Evolutionary conservation across 2,888 invertebrate genomes (phyloP).

Genomic region (Galeopsomyia nigrocyanea): DNA sequence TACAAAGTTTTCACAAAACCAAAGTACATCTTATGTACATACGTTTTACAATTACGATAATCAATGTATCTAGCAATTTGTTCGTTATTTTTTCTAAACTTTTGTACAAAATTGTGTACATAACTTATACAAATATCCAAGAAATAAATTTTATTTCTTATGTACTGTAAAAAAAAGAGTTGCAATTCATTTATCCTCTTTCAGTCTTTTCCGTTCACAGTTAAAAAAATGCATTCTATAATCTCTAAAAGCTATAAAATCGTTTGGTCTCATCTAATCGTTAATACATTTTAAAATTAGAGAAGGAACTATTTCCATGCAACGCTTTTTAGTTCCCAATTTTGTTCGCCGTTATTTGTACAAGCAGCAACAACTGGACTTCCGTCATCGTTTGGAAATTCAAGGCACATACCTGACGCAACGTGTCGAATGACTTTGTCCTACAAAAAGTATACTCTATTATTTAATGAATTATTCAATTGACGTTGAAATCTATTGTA

Average conservation of each 20-base stretch:
- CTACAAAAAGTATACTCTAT: constrained; percentile 57
- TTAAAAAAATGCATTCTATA: neutral
- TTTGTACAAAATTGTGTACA: constrained; percentile 62
- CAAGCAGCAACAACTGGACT: constrained; percentile 76
- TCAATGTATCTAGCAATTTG: constrained; percentile 53
- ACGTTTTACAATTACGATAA: constrained; percentile 45
- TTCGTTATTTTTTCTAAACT: constrained; percentile 59
- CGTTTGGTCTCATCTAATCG: constrained; percentile 23
- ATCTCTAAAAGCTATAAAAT: neutral
- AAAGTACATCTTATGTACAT: constrained; percentile 44
- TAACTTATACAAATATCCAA: constrained; percentile 53
- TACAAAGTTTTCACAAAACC: constrained; percentile 32
- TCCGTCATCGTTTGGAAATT: constrained; percentile 69
- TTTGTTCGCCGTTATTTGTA: constrained; percentile 73
- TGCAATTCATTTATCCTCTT: constrained; percentile 29
- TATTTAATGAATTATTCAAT: neutral
- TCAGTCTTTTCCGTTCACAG: constrained; percentile 35
- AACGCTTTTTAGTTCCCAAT: constrained; percentile 79
- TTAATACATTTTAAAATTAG: neutral
- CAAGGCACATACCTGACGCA: constrained; percentile 74
- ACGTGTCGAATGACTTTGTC: constrained; percentile 71
- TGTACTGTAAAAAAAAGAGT: constrained; percentile 25
- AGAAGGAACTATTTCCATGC: constrained; percentile 72
- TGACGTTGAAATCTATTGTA: constrained; percentile 13
- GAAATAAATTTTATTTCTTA: constrained; percentile 59